Base-by-base conservation (phyloP, 2,113 vertebrate genomes). In the Megalops atlanticus region DNA sequence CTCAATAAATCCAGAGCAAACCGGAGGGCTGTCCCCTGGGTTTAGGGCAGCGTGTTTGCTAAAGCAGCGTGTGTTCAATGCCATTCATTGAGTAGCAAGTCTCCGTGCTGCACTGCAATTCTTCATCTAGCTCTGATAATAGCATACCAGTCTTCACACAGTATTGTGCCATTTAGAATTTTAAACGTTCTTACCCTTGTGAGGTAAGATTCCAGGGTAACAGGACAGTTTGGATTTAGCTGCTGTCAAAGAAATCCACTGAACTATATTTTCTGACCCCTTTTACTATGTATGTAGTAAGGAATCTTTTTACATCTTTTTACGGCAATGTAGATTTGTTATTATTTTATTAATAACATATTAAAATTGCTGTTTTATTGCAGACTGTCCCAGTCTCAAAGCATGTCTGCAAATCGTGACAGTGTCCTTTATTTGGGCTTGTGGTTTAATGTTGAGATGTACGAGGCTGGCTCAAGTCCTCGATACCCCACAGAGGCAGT, bases 1-100 rank as follows among this genome's bases (percentile, higher is more conserved):
- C 45, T 49, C 45, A 27, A 68, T 78, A 68, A 78, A 78, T 64
- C 74, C 75, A 38, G 27, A 11, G 64, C 31, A 41, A 49, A 73
- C 69, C 69, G 47, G 54, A 71, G 24, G 41, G 40, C 31, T 35
- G 70, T 38, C 4, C 64, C 41, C 16, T 27, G 35, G 31, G 33
- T n/a, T 68, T 14, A 1, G 14, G 43, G 14, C 24, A 68, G 54
- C 38, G 33, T 14, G 12, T 21, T 33, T 18, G 58, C 64, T 69
- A 31, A 2, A 74, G 21, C 21, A 69, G n/a, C 8, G 31, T n/a
- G 31, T 40, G 74, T 12, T 76, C 35, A 74, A 68, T 39, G 52
- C 76, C n/a, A 64, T 41, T 43, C 10, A 45, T 12, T 74, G 40
- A 40, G 24, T 21, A 16, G 38, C 40, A 69, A 11, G n/a, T n/a